A percentile compares a stretch with the other conserved stretches of the same genome.
These are phyloP conservation scores for Drosophila sechellia DNA, from an alignment of 1,140 invertebrate genomes.

Conservation along the genomic window DNA sequence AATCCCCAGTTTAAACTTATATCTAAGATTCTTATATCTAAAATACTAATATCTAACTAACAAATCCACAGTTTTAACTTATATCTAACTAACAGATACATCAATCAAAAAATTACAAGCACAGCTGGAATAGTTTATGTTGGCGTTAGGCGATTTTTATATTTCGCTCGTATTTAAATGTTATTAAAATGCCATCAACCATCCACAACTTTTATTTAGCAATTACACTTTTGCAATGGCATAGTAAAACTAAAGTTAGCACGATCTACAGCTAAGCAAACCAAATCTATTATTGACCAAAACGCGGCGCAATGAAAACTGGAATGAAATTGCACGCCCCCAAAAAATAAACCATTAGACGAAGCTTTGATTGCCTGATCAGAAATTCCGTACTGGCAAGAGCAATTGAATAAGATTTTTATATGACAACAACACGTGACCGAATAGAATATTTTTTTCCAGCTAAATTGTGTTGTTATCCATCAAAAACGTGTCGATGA, in stretches of 20 bases:
- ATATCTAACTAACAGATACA: too few species aligned
- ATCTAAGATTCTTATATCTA: too few species aligned
- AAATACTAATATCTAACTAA: too few species aligned
- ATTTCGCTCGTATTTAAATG: neutral
- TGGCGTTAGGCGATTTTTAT: neutral
- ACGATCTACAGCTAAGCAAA: constrained; percentile 4
- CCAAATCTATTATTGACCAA: constrained; percentile 5
- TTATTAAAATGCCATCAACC: neutral
- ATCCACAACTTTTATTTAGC: neutral
- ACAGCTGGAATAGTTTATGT: too few species aligned
- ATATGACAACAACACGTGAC: constrained; percentile 55
- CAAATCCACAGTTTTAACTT: too few species aligned
- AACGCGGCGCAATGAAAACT: constrained; percentile 1
- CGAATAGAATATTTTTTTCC: constrained; percentile 25
- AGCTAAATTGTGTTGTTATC: constrained; percentile 45
- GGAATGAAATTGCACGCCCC: neutral
- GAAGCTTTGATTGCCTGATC: constrained; percentile 43
- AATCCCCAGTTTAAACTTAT: too few species aligned
- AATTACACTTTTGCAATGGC: neutral
- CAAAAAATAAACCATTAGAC: constrained; percentile 1
- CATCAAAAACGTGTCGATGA: constrained; percentile 53
- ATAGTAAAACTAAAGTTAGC: constrained; percentile 4
- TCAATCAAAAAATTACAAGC: too few species aligned
- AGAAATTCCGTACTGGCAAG: constrained; percentile 32
- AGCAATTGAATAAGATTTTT: constrained; percentile 56